These are phyloP conservation scores for Tuberolachnus salignus DNA, from an alignment of 2,888 invertebrate species.

Conservation along the genomic window DNA sequence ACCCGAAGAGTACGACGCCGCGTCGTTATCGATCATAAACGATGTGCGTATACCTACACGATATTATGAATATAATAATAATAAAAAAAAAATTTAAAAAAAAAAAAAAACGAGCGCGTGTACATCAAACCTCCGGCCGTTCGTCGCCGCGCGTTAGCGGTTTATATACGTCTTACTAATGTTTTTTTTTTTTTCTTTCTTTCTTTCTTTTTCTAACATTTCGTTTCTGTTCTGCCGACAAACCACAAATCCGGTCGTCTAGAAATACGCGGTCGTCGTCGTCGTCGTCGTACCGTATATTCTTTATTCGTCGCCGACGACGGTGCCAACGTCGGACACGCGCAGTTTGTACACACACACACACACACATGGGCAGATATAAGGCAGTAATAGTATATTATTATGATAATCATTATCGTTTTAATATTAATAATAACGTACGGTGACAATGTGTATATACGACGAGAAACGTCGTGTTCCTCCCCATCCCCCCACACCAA, in stretches of 20 bases:
- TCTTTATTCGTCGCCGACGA: background rate
- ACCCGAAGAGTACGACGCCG: too few species aligned
- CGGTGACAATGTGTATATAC: too few species aligned
- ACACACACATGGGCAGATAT: background rate
- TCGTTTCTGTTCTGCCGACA: conserved; percentile 32
- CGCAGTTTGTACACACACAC: too few species aligned
- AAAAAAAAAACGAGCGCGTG: too few species aligned
- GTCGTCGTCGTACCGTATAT: background rate
- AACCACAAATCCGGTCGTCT: conserved; percentile 18
- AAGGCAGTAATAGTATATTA: background rate
- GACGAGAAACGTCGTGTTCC: too few species aligned
- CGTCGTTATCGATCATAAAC: too few species aligned
- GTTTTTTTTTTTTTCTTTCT: background rate
- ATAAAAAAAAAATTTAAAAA: background rate
- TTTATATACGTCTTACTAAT: background rate
- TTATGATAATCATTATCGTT: background rate
- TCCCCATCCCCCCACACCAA: too few species aligned
- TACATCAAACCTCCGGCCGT: too few species aligned
- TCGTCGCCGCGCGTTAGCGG: too few species aligned
- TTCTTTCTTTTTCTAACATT: background rate
- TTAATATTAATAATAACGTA: too few species aligned
- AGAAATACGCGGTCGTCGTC: background rate
- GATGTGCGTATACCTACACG: too few species aligned
- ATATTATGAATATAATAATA: too few species aligned
- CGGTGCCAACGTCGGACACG: background rate